Evolutionary conservation across 2,888 invertebrate genomes (phyloP), one percentile per base, ranked within the genome.

Genomic region (Metallyticus violacea): DNA sequence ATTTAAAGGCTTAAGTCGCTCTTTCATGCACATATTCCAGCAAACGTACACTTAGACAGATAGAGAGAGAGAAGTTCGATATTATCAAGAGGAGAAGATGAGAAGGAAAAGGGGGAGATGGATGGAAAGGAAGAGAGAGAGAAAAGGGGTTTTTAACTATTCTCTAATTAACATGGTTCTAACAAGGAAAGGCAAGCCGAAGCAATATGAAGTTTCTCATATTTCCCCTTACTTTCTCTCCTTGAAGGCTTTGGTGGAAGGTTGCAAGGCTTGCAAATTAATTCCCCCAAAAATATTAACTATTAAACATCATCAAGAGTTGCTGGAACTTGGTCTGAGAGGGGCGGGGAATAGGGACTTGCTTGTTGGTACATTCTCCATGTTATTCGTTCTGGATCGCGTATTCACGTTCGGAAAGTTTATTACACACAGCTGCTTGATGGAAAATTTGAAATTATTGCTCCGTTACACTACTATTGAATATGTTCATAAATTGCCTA

Each of bases 261-360:
- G 82, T 82, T 82, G 89, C 89, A 88, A 89, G 89, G 89, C 89
- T 89, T 88, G 89, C 88, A 89, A 90, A 90, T 89, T 90, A 90
- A 90, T 90, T 90, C 90, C 89, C 84, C 89, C 89, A 89, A 86
- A 90, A 90, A 90, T 90, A 90, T 89, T 89, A 90, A 89, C 89
- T 89, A 89, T 90, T 90, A 89, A 87, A 86, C 85, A 84, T 86
- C 84, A 85, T 85, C 82, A 77, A 77, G 28, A 83, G 29, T 77
- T 77, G 77, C n/a, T 9, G 28, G 27, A 77, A 83, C 27, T 83
- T 83, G 28, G 15, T 15, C 26, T 62, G 40, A 62, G 40, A 62
- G 40, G 40, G 40, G 40, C 40, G 40, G 40, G 40, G 22, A n/a
- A n/a, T n/a, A n/a, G n/a, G n/a, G n/a, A n/a, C n/a, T n/a, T n/a